A percentile compares a stretch with the other conserved stretches of the same genome.
Conservation (phyloP, 2,797 vertebrate species). For the Acanthornis magna region DNA sequence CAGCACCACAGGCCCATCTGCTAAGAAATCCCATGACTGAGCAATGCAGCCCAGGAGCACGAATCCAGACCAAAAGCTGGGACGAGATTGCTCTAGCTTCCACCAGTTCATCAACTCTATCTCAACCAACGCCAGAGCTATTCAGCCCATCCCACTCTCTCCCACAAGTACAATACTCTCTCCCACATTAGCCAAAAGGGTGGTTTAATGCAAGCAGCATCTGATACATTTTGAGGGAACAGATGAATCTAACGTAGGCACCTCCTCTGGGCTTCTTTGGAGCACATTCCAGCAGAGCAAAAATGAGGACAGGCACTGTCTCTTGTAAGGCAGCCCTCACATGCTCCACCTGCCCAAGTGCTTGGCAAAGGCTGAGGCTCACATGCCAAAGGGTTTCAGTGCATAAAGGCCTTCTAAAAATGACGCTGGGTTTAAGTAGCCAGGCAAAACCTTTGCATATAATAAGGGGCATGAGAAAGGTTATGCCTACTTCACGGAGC, state of each 20-base stretch:
- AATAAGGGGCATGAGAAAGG: conserved; percentile 68
- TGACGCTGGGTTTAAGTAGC: conserved; percentile 4
- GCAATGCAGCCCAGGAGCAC: rapidly evolving
- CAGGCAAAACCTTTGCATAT: conserved; percentile 46
- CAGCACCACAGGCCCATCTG: background rate
- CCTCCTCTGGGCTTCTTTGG: background rate
- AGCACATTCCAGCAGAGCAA: background rate
- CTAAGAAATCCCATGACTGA: background rate
- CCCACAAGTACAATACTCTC: background rate
- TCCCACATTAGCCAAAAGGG: background rate
- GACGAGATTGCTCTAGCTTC: background rate
- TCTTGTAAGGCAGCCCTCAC: background rate
- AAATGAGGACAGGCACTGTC: background rate
- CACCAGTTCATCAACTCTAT: background rate
- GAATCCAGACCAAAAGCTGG: background rate
- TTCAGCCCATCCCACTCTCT: background rate
- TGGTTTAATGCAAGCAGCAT: background rate
- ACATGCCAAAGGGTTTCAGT: background rate
- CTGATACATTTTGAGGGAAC: background rate
- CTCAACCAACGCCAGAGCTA: background rate
- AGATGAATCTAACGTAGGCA: background rate
- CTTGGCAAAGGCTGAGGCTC: conserved; percentile 34
- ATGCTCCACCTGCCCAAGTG: conserved; percentile 18
- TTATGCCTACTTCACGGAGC: conserved; percentile 34
- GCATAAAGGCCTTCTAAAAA: conserved; percentile 35